Conservation (phyloP, 2,113 vertebrate species). For the Ptilorrhoa leucosticta region DNA sequence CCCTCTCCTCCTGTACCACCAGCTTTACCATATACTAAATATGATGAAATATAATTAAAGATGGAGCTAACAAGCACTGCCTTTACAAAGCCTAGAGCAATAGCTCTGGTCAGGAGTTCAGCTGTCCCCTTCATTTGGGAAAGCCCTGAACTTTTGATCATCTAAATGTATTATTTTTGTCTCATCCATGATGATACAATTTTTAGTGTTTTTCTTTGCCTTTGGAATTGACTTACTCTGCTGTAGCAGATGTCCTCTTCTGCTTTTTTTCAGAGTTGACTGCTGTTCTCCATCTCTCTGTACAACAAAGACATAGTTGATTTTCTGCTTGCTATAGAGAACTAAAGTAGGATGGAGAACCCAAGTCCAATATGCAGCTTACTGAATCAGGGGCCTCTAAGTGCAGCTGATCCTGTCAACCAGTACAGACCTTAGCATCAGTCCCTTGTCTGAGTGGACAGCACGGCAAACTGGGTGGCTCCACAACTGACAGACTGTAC, state of each 20-base stretch:
- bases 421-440: neutral
- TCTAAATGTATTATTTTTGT: neutral
- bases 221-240: neutral
- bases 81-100: neutral
- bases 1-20: neutral
- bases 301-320: neutral
- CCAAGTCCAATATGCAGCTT: neutral
- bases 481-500: neutral
- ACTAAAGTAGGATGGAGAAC: neutral
- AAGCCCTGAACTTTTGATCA: neutral
- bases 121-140: neutral
- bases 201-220: neutral
- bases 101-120: neutral
- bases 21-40: neutral
- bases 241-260: neutral
- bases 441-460: too few species aligned
- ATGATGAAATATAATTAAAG: neutral
- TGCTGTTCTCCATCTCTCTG: neutral
- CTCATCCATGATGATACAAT: neutral
- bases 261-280: neutral
- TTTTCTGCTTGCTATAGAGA: neutral
- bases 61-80: neutral
- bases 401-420: neutral
- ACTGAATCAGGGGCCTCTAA: neutral
- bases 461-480: neutral